Conservation (phyloP, 2,113 vertebrate species). For the Corythaixoides concolor region DNA sequence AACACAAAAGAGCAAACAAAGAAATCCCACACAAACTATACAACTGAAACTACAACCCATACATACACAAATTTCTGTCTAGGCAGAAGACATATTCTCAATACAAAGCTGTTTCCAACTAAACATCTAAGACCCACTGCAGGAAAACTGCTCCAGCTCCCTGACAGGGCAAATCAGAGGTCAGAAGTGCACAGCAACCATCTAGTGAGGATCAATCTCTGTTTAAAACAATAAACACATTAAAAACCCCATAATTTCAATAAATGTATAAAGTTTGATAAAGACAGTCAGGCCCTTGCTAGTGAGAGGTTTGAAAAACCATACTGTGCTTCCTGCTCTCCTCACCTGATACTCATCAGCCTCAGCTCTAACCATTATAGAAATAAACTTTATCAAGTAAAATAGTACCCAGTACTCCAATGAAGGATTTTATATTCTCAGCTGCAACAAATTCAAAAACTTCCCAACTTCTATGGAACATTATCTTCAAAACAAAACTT, state of each 20-base stretch:
- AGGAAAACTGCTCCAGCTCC: background rate
- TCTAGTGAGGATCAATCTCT: accelerated
- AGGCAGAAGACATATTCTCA: background rate
- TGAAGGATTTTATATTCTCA: background rate
- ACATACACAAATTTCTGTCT: accelerated
- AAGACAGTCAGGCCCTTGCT: background rate
- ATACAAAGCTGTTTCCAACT: background rate
- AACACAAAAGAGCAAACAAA: background rate
- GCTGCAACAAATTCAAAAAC: accelerated
- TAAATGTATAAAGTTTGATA: background rate
- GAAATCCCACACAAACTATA: background rate
- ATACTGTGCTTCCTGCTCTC: too few species aligned
- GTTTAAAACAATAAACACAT: background rate
- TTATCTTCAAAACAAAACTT: background rate
- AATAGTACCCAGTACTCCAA: background rate
- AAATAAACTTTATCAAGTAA: too few species aligned
- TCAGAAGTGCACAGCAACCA: background rate
- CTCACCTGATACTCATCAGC: background rate
- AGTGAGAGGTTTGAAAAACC: background rate
- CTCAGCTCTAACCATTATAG: background rate
- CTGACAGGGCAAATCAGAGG: background rate
- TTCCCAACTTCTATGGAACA: background rate
- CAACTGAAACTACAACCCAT: background rate
- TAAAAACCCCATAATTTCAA: accelerated
- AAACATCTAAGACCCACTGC: background rate